Evolutionary conservation across 2,113 vertebrate species (phyloP).

Genomic region (Taurulus bubalis): DNA sequence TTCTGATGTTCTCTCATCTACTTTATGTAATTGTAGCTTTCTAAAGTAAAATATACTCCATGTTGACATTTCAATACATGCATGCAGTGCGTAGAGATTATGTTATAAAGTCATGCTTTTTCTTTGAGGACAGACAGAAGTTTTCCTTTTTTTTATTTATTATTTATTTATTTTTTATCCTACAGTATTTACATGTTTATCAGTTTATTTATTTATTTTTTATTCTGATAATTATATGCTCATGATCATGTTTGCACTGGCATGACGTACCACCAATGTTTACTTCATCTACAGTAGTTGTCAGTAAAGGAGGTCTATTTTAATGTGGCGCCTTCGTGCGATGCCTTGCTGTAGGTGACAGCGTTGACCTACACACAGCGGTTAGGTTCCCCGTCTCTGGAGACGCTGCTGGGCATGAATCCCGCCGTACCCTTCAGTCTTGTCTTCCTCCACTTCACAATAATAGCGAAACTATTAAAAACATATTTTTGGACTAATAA

Average conservation of each 20-base stretch:
- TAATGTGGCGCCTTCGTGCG: not conserved
- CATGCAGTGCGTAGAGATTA: not conserved
- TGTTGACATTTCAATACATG: constrained; percentile 37
- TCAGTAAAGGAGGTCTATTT: constrained; percentile 11
- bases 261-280: constrained; percentile 35
- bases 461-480: constrained; percentile 10
- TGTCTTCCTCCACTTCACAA: constrained; percentile 20
- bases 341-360: constrained; percentile 15
- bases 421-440: constrained; percentile 13
- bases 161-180: not conserved
- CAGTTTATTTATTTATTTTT: not conserved
- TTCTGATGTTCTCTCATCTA: constrained; percentile 27
- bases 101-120: constrained; percentile 3
- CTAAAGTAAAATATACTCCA: constrained; percentile 31
- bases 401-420: constrained; percentile 42
- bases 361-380: constrained; percentile 30
- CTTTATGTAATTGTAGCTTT: constrained; percentile 55
- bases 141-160: not conserved
- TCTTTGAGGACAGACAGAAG: constrained; percentile 24
- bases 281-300: not conserved
- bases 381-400: constrained; percentile 23
- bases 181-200: not conserved
- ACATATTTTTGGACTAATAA: constrained; percentile 32
- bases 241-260: constrained; percentile 26
- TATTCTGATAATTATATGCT: not conserved